Percentiles rank a stretch among this genome's conserved stretches.
Evolutionary conservation across 2,113 vertebrate genomes (phyloP).

Genomic region (Callopanchax toddi): DNA sequence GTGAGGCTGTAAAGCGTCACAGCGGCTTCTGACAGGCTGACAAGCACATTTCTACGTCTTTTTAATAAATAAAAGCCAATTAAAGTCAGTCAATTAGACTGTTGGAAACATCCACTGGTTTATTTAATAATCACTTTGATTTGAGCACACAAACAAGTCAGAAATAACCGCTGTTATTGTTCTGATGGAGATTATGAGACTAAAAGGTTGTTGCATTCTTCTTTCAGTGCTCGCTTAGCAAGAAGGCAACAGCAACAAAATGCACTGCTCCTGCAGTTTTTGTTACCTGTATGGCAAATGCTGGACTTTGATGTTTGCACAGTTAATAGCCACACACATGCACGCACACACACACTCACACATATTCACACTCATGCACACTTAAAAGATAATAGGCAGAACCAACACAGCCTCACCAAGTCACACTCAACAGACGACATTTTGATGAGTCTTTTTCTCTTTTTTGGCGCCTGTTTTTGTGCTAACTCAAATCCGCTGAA

Average conservation of each 20-base stretch:
- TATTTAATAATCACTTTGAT: slow-evolving; percentile 39
- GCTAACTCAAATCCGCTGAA: slow-evolving; percentile 34
- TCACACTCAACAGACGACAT: slow-evolving; percentile 33
- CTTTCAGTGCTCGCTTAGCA: slow-evolving; percentile 22
- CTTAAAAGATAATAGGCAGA: slow-evolving; percentile 27
- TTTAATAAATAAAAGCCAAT: slow-evolving; percentile 40
- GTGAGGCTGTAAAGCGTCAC: slow-evolving; percentile 6
- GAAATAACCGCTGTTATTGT: slow-evolving; percentile 39
- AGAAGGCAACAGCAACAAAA: slow-evolving; percentile 20
- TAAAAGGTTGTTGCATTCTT: slow-evolving; percentile 23
- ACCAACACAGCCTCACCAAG: slow-evolving; percentile 31
- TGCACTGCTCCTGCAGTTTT: slow-evolving; percentile 10
- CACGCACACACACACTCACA: neutral
- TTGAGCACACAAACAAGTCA: slow-evolving; percentile 33
- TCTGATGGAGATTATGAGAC: slow-evolving; percentile 26
- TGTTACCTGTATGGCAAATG: slow-evolving; percentile 20
- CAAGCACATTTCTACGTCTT: slow-evolving; percentile 14
- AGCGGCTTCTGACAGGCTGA: slow-evolving; percentile 8
- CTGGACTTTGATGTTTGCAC: slow-evolving; percentile 42
- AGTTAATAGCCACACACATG: slow-evolving; percentile 4
- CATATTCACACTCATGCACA: neutral
- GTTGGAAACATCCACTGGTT: slow-evolving; percentile 18
- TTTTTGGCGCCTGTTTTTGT: slow-evolving; percentile 28
- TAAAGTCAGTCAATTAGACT: slow-evolving; percentile 20
- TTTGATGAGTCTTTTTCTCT: slow-evolving; percentile 29